These are phyloP conservation scores for Odobenus rosmarus DNA, from an alignment of 2,113 vertebrate species.

Conservation along the genomic window DNA sequence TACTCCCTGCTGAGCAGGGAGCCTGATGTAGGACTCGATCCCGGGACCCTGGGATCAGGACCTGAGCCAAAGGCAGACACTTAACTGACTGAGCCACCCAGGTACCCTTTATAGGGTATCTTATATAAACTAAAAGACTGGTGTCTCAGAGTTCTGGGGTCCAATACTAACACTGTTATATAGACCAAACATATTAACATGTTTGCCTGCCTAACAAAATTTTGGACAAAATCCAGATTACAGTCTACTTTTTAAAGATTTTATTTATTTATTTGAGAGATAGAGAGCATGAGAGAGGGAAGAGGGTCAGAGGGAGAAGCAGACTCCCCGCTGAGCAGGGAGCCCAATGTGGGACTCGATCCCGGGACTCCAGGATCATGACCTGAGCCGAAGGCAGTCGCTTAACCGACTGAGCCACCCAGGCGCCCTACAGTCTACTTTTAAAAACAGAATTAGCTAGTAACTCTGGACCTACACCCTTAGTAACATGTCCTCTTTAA, in stretches of 20 bases:
- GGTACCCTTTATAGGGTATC: not conserved
- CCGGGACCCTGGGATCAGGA: no score
- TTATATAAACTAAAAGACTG: not conserved
- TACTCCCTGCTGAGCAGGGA: no score
- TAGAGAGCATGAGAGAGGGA: no score
- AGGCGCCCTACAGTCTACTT: not conserved
- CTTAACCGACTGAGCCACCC: no score
- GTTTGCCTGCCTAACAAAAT: not conserved
- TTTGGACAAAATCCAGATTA: not conserved
- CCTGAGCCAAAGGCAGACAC: no score
- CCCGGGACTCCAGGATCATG: no score
- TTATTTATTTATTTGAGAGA: no score
- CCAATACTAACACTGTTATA: not conserved
- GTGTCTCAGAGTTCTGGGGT: not conserved
- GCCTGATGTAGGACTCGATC: no score
- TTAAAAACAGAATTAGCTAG: not conserved
- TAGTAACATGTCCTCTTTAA: not conserved
- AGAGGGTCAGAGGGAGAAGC: no score
- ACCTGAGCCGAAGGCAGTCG: no score
- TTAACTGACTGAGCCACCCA: not conserved
- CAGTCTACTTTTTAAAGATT: not conserved
- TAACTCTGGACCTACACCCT: not conserved
- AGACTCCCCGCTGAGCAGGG: no score
- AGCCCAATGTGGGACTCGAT: no score
- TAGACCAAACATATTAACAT: not conserved